A percentile compares a stretch with the other conserved stretches of the same genome.
phyloP scores from a whole-genome alignment of 92 coral and sea anemone genomes.

The Palythoa heliodiscus region DNA sequence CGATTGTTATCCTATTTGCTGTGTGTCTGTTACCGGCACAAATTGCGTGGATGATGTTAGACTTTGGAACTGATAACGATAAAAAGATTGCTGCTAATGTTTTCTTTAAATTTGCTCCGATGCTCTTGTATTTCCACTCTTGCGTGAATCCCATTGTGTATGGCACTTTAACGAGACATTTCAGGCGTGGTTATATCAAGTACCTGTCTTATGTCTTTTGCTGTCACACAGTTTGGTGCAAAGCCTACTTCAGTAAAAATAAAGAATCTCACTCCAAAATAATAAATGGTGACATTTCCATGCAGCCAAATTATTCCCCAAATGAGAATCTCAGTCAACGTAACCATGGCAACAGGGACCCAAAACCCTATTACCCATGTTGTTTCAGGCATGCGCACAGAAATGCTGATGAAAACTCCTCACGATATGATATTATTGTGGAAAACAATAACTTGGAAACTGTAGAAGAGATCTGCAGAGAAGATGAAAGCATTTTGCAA shows the following conservation, averaged over 20 bases:
- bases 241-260: not conserved
- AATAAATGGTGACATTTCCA: not conserved
- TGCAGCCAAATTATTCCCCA: not conserved
- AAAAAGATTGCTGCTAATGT: constrained; percentile 57
- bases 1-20: constrained; percentile 88
- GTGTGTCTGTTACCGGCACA: constrained; percentile 91
- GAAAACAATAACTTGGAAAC: constrained; percentile 3
- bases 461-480: constrained; percentile 2
- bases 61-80: constrained; percentile 77
- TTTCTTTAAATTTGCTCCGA: constrained; percentile 69
- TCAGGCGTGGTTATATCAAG: constrained; percentile 80
- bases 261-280: not conserved
- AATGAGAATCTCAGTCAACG: not conserved
- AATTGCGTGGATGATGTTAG: constrained; percentile 91
- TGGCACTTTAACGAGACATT: constrained; percentile 86
- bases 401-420: not conserved
- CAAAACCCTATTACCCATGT: not conserved
- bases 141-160: constrained; percentile 92
- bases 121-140: constrained; percentile 84
- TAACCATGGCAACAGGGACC: constrained; percentile 5
- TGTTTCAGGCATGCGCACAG: constrained; percentile 32
- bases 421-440: not conserved
- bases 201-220: constrained; percentile 67
- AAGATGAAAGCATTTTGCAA: not conserved
- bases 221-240: constrained; percentile 48